Evolutionary conservation across 2,797 vertebrate species (phyloP).

Genomic region (Coreius guichenoti): DNA sequence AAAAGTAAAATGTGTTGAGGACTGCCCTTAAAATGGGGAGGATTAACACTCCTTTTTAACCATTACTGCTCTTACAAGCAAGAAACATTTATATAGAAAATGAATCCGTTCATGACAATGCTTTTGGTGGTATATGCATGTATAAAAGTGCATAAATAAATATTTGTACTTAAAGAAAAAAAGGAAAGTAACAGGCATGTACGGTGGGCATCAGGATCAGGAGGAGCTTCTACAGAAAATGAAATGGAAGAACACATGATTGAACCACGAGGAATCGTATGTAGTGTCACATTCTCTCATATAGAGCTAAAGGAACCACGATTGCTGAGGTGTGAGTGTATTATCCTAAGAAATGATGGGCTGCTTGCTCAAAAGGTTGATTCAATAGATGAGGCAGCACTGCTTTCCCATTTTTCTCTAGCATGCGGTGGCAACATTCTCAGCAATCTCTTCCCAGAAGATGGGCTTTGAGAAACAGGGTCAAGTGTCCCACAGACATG

Average conservation of each 20-base stretch:
- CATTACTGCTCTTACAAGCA: constrained; percentile 20
- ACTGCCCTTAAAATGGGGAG: constrained; percentile 57
- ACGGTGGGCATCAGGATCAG: not conserved
- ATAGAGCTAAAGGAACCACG: constrained; percentile 28
- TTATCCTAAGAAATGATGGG: constrained; percentile 35
- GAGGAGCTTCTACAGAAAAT: constrained; percentile 24
- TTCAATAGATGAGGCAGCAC: constrained; percentile 2
- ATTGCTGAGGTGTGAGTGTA: constrained; percentile 29
- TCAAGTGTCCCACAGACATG: not conserved
- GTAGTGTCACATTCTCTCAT: constrained; percentile 32
- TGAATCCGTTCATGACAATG: constrained; percentile 31
- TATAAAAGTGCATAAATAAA: constrained; percentile 49
- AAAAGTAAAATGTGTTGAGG: constrained; percentile 12
- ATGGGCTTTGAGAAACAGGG: constrained; percentile 28
- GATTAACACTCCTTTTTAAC: constrained; percentile 62
- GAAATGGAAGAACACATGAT: constrained; percentile 42
- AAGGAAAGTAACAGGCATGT: constrained; percentile 33
- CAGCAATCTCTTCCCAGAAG: constrained; percentile 21
- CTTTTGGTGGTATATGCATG: constrained; percentile 37
- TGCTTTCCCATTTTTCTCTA: constrained; percentile 14
- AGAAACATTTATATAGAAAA: constrained; percentile 29
- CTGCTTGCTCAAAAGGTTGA: constrained; percentile 22
- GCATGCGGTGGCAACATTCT: constrained; percentile 21
- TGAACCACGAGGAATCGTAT: not conserved
- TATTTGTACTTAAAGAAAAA: constrained; percentile 12